Evolutionary conservation across 2,113 vertebrate species (phyloP).

Genomic region (Lampris megalopsis): DNA sequence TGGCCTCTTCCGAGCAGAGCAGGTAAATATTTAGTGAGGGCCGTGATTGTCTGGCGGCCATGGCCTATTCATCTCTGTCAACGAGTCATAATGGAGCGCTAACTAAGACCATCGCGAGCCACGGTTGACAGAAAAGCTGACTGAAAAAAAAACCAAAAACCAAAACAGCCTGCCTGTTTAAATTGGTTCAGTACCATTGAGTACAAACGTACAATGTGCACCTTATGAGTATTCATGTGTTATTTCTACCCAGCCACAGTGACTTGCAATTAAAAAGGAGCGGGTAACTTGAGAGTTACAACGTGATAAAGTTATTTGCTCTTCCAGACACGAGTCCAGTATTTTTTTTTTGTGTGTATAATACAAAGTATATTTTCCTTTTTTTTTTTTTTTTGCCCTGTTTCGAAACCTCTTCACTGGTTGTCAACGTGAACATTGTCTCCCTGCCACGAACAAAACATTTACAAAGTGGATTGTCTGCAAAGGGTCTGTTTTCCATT

Average conservation of each 20-base stretch:
- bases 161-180: slow-evolving; percentile 41
- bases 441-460: slow-evolving; percentile 56
- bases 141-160: slow-evolving; percentile 46
- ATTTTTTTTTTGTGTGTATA: slow-evolving; percentile 10
- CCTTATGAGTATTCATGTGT: slow-evolving; percentile 38
- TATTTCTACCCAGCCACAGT: slow-evolving; percentile 2
- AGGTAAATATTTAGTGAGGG: slow-evolving; percentile 78
- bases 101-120: slow-evolving; percentile 47
- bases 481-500: slow-evolving; percentile 75
- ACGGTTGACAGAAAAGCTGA: slow-evolving; percentile 22
- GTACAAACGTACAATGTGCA: slow-evolving; percentile 29
- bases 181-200: slow-evolving; percentile 23
- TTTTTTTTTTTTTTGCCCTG: slow-evolving; percentile 25
- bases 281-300: not conserved
- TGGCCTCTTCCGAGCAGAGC: slow-evolving; percentile 53
- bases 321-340: not conserved
- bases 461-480: slow-evolving; percentile 44
- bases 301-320: not conserved
- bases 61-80: slow-evolving; percentile 69
- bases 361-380: slow-evolving; percentile 1
- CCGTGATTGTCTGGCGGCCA: slow-evolving; percentile 57
- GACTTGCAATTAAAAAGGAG: not conserved
- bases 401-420: slow-evolving; percentile 32
- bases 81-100: slow-evolving; percentile 59
- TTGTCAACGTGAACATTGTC: slow-evolving; percentile 40